These are phyloP conservation scores for Manis javanica DNA, from an alignment of 2,797 vertebrate species.

Conservation along the genomic window DNA sequence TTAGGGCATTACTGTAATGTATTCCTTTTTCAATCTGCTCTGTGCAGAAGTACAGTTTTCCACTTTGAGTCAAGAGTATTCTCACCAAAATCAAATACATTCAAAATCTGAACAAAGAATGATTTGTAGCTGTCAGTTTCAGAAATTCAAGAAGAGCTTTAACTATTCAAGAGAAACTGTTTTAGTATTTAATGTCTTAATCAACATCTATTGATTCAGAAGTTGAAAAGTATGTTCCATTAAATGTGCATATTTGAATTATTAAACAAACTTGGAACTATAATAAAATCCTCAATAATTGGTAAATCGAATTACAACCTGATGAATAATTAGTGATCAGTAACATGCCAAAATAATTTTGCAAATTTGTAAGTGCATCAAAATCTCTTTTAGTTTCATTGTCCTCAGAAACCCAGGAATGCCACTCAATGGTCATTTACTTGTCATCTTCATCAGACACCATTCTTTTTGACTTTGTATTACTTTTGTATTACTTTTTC, in stretches of 20 bases:
- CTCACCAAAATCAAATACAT: constrained; percentile 8
- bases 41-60: neutral
- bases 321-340: neutral
- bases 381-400: constrained; percentile 35
- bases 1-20: neutral
- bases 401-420: constrained; percentile 26
- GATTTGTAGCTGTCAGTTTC: neutral
- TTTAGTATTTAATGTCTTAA: constrained; percentile 51
- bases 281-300: constrained; percentile 28
- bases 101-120: neutral
- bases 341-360: neutral
- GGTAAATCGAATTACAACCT: neutral
- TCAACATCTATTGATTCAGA: neutral
- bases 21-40: neutral
- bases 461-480: neutral
- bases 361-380: neutral
- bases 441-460: neutral
- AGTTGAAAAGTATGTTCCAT: constrained; percentile 9
- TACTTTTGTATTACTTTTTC: neutral
- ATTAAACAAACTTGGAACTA: neutral
- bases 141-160: constrained; percentile 41
- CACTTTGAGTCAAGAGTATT: neutral
- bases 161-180: neutral
- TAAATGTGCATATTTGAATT: neutral
- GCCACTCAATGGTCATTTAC: neutral